Evolutionary conservation across 2,888 invertebrate species (phyloP), one percentile per base, ranked within the genome.

Genomic region (Cantharis rustica): DNA sequence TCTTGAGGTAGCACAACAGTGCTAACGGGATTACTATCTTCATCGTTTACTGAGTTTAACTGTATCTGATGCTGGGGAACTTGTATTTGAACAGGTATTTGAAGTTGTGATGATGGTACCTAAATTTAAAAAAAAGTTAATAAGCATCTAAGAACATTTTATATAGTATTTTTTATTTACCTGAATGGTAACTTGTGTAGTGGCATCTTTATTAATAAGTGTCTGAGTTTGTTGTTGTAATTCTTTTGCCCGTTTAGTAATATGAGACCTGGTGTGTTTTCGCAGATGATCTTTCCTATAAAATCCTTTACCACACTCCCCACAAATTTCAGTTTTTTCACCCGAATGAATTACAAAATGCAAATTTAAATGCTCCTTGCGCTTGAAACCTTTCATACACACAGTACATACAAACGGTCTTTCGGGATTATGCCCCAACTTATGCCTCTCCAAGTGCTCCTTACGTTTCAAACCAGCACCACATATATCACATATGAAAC

Each of bases 341-440:
- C 95, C 95, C 73, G 95, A 94, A 89, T 95, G 95, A 86, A 95
- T 95, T 82, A 95, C 95, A 82, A 93, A 93, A 88, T 95, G 95
- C 80, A 95, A 90, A 87, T 95, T 95, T 84, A 95, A 90, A 84
- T 95, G 95, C 85, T 95, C 95, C 86, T 95, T 93, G 75, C 95
- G 91, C 86, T 95, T 95, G 89, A 95, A 95, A 27, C 86, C 83
- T 70, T 95, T 95, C 88, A 92, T 90, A 84, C 95, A 95, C 62
- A 94, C 92, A 69, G 92, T 91, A 88, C 95, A 95, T 63, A 94
- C 93, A 86, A 93, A 94, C 61, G 95, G 95, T 84, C 95, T 89
- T 86, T 95, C 95, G 0, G 95, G 95, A 88, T 94, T 95, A 88
- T 95, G 95, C 1, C 94, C 94, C 77, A 94, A 89, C 87, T 95